Base-by-base conservation (phyloP, 2,888 invertebrate species). In the Lottia gigantea region DNA sequence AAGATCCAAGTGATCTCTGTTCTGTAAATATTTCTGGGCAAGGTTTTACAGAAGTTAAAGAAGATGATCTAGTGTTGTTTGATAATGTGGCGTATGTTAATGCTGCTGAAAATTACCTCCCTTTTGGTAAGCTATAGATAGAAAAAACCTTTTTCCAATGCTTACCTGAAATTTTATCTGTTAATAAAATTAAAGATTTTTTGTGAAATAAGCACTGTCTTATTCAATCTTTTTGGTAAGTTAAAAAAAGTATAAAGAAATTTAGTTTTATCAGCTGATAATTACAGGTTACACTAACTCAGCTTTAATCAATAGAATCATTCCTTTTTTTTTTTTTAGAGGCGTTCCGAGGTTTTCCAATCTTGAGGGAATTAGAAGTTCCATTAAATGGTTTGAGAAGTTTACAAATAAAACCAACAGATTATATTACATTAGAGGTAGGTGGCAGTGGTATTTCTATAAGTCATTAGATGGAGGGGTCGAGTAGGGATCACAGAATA, bases 51-150 rank as follows among this genome's bases (percentile, higher is more conserved):
- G 87, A 86, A 25, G 83, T 82, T 15, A 85, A 85, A 69, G 85
- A 85, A 69, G 87, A 87, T 68, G 88, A 88, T 73, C 80, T 88
- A 40, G 74, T 75, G 7, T 77, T 88, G n/a, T 88, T 88, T 78
- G 87, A 87, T 73, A 88, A 86, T 82, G 86, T 88, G 11, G 85
- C 85, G 31, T 86, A 86, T 73, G 81, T 88, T 49, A 88, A 87
- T 77, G 88, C 88, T n/a, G 81, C 83, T 64, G 88, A 88, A 72
- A 88, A 88, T 76, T 81, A 78, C 68, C 79, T 88, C 40, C 85
- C 85, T 7, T 82, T 88, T 70, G 86, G 88, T 88, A 75, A 74
- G 82, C 12, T 23, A 4, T 31, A 31, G 31, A 31, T 31, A 6
- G n/a, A n/a, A n/a, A n/a, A n/a, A n/a, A n/a, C n/a, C n/a, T n/a